Base-by-base conservation (phyloP, 2,888 invertebrate genomes). In the Iphiclides podalirius region DNA sequence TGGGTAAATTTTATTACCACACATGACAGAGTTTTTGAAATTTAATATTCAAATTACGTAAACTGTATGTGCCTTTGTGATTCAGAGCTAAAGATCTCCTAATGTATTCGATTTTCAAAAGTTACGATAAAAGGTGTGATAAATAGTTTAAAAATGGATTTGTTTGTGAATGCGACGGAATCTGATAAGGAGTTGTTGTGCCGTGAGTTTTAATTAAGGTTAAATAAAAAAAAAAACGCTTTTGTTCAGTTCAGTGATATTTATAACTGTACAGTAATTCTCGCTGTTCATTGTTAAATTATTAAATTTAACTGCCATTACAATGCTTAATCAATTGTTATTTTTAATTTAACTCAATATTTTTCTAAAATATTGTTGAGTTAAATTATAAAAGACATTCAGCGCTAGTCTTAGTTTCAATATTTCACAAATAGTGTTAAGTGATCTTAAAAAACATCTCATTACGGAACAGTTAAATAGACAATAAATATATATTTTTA, bases 321-420 rank as follows among this genome's bases (percentile, higher is more conserved):
- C 35, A 50, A 40, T 39, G 50, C 44, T 50, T 50, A 40, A 17
- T 28, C 35, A 23, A 44, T 43, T 44, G 39, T 34, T 11, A 11
- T 38, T 47, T 40, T 35, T 14, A 34, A 13, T 23, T 20, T 0
- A 39, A 16, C 17, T 13, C n/a, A 40, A 1, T 28, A 28, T 40
- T 40, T 28, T 28, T 28, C 2, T 28, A 31, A 31, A 28, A 15
- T 20, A 20, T 8, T 1, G n/a, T n/a, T 4, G 8, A 11, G 31
- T 34, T 14, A 17, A 17, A 34, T 42, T 31, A 9, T 58, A 61
- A 44, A 65, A 61, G 57, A 58, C 59, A 61, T 58, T 62, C 55
- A 52, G 59, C 64, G 67, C 74, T 75, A 75, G 74, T 75, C 75
- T 70, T 75, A 72, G 68, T 61, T 53, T 42, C 64, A 61, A 53